phyloP scores from a whole-genome alignment of 1,140 invertebrate genomes.

The Hermetia illucens region DNA sequence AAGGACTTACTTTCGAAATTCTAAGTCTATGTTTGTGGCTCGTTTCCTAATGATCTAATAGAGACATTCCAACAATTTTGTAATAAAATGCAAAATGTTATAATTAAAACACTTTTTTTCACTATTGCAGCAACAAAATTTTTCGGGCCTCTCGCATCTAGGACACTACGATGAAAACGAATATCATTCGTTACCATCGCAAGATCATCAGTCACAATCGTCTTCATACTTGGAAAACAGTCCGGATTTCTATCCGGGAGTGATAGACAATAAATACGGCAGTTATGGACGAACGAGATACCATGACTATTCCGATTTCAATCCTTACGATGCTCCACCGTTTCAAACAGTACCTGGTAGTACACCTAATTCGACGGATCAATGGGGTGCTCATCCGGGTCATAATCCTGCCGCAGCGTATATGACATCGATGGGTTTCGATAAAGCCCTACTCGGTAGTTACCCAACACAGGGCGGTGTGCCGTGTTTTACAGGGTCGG shows the following conservation, averaged over 20 bases:
- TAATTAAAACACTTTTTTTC: conserved; percentile 2
- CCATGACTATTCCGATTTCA: conserved; percentile 12
- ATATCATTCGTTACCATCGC: conserved; percentile 22
- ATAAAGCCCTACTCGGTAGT: conserved; percentile 21
- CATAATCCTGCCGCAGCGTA: conserved; percentile 23
- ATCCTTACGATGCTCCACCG: conserved; percentile 51
- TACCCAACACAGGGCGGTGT: conserved; percentile 25
- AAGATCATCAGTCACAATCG: conserved; percentile 57
- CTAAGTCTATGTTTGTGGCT: too few relatives aligned
- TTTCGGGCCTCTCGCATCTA: conserved; percentile 5
- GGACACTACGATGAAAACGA: conserved; percentile 20
- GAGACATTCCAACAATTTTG: too few relatives aligned
- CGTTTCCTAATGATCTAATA: too few relatives aligned
- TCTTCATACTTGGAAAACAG: conserved; percentile 46
- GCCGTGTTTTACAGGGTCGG: conserved; percentile 50
- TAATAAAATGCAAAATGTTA: too few relatives aligned
- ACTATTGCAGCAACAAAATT: conserved; percentile 5
- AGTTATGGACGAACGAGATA: conserved; percentile 12
- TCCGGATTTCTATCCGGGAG: conserved; percentile 59
- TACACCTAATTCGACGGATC: conserved; percentile 33
- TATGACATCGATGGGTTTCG: conserved; percentile 23
- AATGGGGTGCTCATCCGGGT: conserved; percentile 40
- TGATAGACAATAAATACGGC: conserved; percentile 50
- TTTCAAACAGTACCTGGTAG: conserved; percentile 72
- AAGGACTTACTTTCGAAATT: too few relatives aligned